Conservation (phyloP, 2,113 vertebrate species). For the Dinomys branickii region DNA sequence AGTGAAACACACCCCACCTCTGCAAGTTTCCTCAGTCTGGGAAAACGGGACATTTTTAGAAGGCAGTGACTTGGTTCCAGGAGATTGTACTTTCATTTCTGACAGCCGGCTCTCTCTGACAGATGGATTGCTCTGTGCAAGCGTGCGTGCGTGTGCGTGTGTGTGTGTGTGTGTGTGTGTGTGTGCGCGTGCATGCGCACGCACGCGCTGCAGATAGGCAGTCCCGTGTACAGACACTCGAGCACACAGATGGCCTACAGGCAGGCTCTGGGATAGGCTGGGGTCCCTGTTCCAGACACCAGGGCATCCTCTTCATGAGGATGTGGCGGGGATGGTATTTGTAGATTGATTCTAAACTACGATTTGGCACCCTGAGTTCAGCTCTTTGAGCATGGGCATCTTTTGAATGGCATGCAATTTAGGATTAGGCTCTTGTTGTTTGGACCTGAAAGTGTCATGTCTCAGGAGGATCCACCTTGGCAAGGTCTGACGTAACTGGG, state of each 20-base stretch:
- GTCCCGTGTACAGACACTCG: neutral
- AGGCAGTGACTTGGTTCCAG: slow-evolving; percentile 70
- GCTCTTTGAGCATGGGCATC: neutral
- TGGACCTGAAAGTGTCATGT: neutral
- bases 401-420: neutral
- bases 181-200: too few species aligned
- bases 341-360: neutral
- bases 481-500: neutral
- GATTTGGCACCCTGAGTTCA: neutral
- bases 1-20: slow-evolving; percentile 50
- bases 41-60: slow-evolving; percentile 76
- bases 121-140: slow-evolving; percentile 73
- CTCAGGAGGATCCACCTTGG: slow-evolving; percentile 17
- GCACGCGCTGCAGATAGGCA: neutral
- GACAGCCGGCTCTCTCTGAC: slow-evolving; percentile 74
- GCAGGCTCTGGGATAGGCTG: neutral
- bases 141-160: neutral
- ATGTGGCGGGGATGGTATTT: neutral
- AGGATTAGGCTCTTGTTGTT: neutral
- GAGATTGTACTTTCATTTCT: slow-evolving; percentile 79
- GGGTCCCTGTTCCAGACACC: neutral
- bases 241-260: neutral
- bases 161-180: fast-evolving
- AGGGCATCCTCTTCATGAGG: neutral
- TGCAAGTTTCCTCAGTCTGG: slow-evolving; percentile 69